These are phyloP conservation scores for Flexamia atlantica DNA, from an alignment of 2,888 invertebrate species.

Conservation along the genomic window DNA sequence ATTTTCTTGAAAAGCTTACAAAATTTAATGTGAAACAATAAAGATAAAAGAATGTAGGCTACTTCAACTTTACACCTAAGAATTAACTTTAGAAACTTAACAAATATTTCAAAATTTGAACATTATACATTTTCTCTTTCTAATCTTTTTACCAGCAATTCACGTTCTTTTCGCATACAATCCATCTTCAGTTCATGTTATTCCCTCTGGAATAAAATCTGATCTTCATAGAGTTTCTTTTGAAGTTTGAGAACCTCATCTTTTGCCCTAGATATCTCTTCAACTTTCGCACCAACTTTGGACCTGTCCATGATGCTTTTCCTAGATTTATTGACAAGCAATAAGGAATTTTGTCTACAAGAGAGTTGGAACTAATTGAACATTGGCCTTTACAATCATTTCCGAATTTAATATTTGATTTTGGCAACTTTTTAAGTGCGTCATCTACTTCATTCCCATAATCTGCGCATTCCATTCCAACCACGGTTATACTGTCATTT, in stretches of 20 bases:
- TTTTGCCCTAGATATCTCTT: conserved; percentile 2
- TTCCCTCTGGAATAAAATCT: background rate
- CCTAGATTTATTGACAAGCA: background rate
- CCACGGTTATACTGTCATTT: background rate
- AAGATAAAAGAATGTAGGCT: background rate
- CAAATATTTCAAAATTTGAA: background rate
- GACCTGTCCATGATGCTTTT: background rate
- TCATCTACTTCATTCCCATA: background rate
- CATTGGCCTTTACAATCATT: background rate
- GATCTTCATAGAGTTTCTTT: conserved; percentile 5
- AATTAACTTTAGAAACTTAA: background rate
- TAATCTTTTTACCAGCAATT: background rate
- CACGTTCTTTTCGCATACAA: background rate
- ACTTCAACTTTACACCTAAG: background rate
- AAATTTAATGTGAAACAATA: background rate
- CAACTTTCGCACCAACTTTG: background rate
- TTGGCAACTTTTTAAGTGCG: background rate
- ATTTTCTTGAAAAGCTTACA: background rate
- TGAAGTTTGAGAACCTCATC: background rate
- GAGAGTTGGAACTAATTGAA: background rate
- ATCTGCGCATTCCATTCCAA: background rate
- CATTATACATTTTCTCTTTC: background rate
- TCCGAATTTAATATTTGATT: background rate
- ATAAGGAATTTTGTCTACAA: background rate
- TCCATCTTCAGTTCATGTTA: background rate